Evolutionary conservation across 2,797 vertebrate species (phyloP).

Genomic region (Neopelma chrysocephalum): DNA sequence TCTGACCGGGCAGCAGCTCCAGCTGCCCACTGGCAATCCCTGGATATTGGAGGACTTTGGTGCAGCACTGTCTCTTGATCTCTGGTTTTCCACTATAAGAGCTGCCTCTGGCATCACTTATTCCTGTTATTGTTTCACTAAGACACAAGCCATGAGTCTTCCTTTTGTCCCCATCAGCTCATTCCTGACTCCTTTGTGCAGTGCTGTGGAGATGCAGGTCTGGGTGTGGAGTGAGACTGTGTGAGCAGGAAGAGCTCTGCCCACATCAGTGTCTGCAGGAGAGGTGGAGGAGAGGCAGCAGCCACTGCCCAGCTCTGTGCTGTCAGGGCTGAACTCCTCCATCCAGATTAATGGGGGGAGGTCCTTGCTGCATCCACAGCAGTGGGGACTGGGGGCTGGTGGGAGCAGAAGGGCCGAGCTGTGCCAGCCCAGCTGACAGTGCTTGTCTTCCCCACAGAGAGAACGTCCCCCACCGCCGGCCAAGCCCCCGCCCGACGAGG

Average conservation of each 20-base stretch:
- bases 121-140: neutral
- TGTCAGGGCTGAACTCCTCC: neutral
- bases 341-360: neutral
- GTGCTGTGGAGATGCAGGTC: neutral
- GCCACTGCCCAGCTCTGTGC: neutral
- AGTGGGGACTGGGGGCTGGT: fast-evolving
- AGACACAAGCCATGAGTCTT: neutral
- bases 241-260: neutral
- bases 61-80: neutral
- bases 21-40: fast-evolving
- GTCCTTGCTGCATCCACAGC: neutral
- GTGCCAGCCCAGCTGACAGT: neutral
- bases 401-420: neutral
- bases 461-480: constrained; percentile 84
- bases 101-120: neutral
- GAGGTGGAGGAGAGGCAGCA: neutral
- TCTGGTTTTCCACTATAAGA: neutral
- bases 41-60: neutral
- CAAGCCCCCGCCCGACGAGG: constrained; percentile 84
- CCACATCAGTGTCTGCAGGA: neutral
- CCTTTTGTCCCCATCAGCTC: neutral
- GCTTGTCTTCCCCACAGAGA: constrained; percentile 74
- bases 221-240: neutral
- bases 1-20: neutral
- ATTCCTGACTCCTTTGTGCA: neutral